Base-by-base conservation (phyloP, 2,797 vertebrate genomes). In the Setipinna tenuifilis region DNA sequence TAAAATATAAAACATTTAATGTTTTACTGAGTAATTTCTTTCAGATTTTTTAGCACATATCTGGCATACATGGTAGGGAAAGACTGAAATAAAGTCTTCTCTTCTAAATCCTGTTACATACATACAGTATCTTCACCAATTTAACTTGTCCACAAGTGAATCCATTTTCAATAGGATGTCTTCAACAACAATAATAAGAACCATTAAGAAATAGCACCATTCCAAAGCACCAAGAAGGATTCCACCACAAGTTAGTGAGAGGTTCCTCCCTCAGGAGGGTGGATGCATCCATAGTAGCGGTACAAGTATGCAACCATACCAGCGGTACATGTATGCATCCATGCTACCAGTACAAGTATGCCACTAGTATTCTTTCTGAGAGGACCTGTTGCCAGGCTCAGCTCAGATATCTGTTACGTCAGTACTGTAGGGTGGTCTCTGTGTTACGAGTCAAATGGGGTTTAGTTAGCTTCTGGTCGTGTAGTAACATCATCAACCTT, bases 171-270 rank as follows among this genome's bases (percentile, higher is more conserved):
- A 82, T 81, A 88, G 85, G 89, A 91, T 75, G 28, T 35, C 31
- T 75, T 75, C 68, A 75, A 75, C 28, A 75, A 75, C 14, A 91
- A 88, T 87, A 91, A 68, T 86, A 90, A 86, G 83, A 86, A 87
- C 91, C 87, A 90, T 83, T 88, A 89, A 92, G 88, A 85, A 88
- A 92, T 94, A 96, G 95, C 95, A 95, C 95, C 95, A 93, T 91
- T 93, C 86, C 85, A 89, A 93, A 96, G 94, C 94, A 95, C 93
- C 95, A 91, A 46, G 65, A 84, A 68, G 89, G 83, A 84, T 78
- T 80, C 85, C 83, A 83, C 75, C 88, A 83, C n/a, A 86, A 86
- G 61, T 84, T 14, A 80, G 90, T 87, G 83, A 88, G 83, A 82
- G 81, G 87, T 86, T 54, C 65, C 57, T 75, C 84, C 46, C 48